Evolutionary conservation across 2,888 invertebrate genomes (phyloP).

Genomic region (Mongoloraphidia duomilia): DNA sequence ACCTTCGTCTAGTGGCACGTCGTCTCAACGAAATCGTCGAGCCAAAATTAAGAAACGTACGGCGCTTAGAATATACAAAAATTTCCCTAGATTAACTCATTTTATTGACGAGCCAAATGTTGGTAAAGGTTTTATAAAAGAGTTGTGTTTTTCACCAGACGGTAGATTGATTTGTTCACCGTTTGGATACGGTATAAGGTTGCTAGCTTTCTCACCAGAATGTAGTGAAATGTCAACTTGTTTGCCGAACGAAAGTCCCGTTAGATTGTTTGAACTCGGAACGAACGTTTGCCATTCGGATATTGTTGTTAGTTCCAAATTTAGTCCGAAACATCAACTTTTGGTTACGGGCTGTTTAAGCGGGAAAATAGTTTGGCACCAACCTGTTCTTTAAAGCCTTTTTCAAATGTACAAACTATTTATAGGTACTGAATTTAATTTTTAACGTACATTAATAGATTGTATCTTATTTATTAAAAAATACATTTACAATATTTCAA

Average conservation of each 20-base stretch:
- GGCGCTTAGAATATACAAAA: conserved; percentile 43
- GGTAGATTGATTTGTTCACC: conserved; percentile 85
- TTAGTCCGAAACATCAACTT: conserved; percentile 73
- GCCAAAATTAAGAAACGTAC: conserved; percentile 2
- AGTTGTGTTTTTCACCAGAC: conserved; percentile 79
- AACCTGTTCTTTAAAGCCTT: conserved; percentile 39
- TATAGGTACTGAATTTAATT: neutral
- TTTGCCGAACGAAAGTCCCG: conserved; percentile 33
- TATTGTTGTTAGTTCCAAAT: conserved; percentile 78
- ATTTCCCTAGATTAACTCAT: conserved; percentile 65
- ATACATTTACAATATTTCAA: too few species aligned
- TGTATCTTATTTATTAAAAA: too few species aligned
- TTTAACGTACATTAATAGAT: neutral
- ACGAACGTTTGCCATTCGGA: conserved; percentile 62
- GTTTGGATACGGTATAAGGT: conserved; percentile 71
- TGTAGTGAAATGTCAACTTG: conserved; percentile 68
- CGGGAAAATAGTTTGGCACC: conserved; percentile 82
- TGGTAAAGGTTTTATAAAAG: conserved; percentile 86
- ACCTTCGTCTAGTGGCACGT: conserved; percentile 7
- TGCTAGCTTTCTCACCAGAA: conserved; percentile 61
- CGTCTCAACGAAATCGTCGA: neutral
- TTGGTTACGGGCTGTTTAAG: conserved; percentile 83
- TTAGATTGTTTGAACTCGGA: conserved; percentile 48
- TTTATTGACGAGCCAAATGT: conserved; percentile 76
- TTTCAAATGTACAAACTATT: neutral